Base-by-base conservation (phyloP, 2,888 invertebrate genomes). In the Melinaea menophilus region DNA sequence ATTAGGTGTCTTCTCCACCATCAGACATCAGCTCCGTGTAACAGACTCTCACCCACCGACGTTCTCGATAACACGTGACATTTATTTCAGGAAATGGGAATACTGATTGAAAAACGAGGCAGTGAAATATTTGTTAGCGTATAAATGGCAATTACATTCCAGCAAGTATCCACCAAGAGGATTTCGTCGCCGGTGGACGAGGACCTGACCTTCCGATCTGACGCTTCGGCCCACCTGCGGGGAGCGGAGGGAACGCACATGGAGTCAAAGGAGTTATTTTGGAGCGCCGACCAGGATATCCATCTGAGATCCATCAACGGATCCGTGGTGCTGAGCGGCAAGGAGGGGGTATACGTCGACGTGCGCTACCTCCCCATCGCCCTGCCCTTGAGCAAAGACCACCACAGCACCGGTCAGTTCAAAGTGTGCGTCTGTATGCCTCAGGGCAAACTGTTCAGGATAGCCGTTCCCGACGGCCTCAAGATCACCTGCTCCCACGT, bases 341-440 rank as follows among this genome's bases (percentile, higher is more conserved):
- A 93, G 61, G 93, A 94, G 56, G 96, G 96, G 0, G 92, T 95
- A 0, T 93, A 90, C 59, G 86, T 97, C 0, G 95, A 96, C 74
- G 92, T 95, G 0, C 92, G 94, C 55, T 93, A 93, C 68, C 86
- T 96, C 13, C 96, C 96, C 0, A 92, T 95, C 56, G 95, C 94
- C 37, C 69, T 90, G 77, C 67, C 84, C 67, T 37, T 90, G 72
- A 77, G 90, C 77, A 75, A 82, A 47, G 85, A 81, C 2, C 79
- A 75, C 5, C 76, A 76, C 1, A 79, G 76, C 0, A 79, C 80
- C 0, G 89, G 93, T 0, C 96, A 97, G 79, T 97, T 94, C 74
- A 97, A 97, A 80, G 92, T 98, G 0, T 98, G 97, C 73, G 94
- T 97, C 0, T 97, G 97, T 76, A 96, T 97, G 95, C 97, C 97